These are phyloP conservation scores for Henricia sp. DNA, from an alignment of 53 echinoderm and acorn worm genomes.

Conservation along the genomic window DNA sequence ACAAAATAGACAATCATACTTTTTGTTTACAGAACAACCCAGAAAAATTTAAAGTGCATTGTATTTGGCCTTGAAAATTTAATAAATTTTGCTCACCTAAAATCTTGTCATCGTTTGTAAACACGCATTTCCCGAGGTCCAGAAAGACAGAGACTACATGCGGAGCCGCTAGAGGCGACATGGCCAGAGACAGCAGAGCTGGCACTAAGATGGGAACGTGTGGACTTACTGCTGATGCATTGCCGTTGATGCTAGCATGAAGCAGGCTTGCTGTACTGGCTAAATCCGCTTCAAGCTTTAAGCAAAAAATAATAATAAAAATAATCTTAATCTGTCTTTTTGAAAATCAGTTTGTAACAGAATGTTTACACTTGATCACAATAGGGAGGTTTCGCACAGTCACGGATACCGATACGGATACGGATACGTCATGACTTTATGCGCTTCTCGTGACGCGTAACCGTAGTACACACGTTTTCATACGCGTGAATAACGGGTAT, in stretches of 20 bases:
- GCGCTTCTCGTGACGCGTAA: too few relatives aligned
- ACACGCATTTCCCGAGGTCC: slow-evolving; percentile 72
- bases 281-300: slow-evolving; percentile 68
- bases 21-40: too few relatives aligned
- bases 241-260: slow-evolving; percentile 68
- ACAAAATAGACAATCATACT: too few relatives aligned
- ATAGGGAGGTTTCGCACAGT: too few relatives aligned
- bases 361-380: not conserved
- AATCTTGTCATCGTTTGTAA: slow-evolving; percentile 55
- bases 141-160: slow-evolving; percentile 53
- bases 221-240: slow-evolving; percentile 44
- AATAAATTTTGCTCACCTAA: too few relatives aligned
- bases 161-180: slow-evolving; percentile 80
- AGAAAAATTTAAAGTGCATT: too few relatives aligned
- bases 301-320: not conserved
- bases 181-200: slow-evolving; percentile 70
- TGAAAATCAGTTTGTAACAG: not conserved
- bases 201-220: slow-evolving; percentile 80
- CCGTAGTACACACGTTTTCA: too few relatives aligned
- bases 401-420: too few relatives aligned
- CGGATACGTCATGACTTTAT: too few relatives aligned
- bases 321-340: not conserved
- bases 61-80: too few relatives aligned
- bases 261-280: slow-evolving; percentile 60
- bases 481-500: too few relatives aligned